Evolutionary conservation across 1,140 invertebrate species (phyloP).

Genomic region (Pseudoatta argentina): DNA sequence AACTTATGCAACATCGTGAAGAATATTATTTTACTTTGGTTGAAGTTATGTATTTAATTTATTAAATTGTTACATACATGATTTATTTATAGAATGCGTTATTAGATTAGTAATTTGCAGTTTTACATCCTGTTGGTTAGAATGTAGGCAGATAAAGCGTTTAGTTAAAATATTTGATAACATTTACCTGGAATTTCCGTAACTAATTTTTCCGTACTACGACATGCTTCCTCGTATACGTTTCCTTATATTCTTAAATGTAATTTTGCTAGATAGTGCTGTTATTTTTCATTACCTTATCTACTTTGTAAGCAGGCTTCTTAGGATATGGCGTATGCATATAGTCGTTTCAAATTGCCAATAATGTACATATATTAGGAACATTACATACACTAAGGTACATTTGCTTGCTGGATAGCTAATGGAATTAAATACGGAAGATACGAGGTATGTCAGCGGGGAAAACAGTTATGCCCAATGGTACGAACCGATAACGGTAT

Average conservation of each 20-base stretch:
- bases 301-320: not conserved
- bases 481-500: constrained; percentile 74
- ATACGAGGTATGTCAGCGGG: constrained; percentile 42
- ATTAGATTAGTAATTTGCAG: not conserved
- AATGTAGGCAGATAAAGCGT: not conserved
- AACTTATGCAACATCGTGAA: too few species aligned
- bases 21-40: not conserved
- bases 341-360: constrained; percentile 18
- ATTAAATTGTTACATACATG: not conserved
- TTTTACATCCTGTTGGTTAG: not conserved
- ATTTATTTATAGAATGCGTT: not conserved
- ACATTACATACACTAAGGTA: constrained; percentile 45
- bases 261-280: constrained; percentile 11
- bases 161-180: constrained; percentile 22
- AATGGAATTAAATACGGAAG: constrained; percentile 72
- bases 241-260: not conserved
- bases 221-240: not conserved
- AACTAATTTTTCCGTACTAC: not conserved
- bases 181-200: not conserved
- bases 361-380: constrained; percentile 50
- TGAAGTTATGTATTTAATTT: not conserved
- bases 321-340: not conserved
- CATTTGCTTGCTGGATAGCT: constrained; percentile 62
- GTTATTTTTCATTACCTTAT: constrained; percentile 32
- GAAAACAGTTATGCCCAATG: constrained; percentile 68